Evolutionary conservation across 2,113 vertebrate genomes (phyloP).

Genomic region (Octodon degus): DNA sequence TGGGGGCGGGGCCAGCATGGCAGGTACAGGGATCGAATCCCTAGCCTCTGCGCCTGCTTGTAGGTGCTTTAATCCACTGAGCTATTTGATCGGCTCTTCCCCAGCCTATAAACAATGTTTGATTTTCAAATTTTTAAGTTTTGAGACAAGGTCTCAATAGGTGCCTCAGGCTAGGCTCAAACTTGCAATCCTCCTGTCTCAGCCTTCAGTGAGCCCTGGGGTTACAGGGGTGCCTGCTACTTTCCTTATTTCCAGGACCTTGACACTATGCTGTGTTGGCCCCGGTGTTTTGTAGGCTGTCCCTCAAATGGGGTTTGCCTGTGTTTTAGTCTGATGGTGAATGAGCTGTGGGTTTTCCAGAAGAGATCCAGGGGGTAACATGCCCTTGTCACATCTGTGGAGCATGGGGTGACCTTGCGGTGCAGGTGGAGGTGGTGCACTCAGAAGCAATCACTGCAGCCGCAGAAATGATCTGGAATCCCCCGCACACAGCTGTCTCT

Average conservation of each 20-base stretch:
- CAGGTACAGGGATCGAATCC: no score
- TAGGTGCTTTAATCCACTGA: no score
- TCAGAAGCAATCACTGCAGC: background rate
- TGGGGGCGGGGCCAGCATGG: no score
- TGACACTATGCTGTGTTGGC: no score
- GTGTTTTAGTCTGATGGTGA: background rate
- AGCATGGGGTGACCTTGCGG: rapidly evolving
- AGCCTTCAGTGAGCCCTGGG: background rate
- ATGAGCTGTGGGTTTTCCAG: background rate
- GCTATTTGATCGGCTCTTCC: no score
- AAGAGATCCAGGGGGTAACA: background rate
- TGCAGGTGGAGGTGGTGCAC: no score
- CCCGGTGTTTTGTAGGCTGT: no score
- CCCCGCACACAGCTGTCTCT: background rate
- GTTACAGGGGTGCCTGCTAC: background rate
- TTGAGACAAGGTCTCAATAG: background rate
- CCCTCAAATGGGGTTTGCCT: background rate
- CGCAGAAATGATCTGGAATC: no score
- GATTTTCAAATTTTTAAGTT: background rate
- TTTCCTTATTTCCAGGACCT: background rate
- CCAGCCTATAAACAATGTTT: no score
- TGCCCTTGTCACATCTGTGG: rapidly evolving
- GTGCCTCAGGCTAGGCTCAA: background rate
- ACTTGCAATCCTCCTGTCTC: background rate
- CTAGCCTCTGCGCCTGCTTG: no score